Evolutionary conservation across 2,888 invertebrate species (phyloP), one percentile per base, ranked within the genome.

Genomic region (Tetranychus truncatus): DNA sequence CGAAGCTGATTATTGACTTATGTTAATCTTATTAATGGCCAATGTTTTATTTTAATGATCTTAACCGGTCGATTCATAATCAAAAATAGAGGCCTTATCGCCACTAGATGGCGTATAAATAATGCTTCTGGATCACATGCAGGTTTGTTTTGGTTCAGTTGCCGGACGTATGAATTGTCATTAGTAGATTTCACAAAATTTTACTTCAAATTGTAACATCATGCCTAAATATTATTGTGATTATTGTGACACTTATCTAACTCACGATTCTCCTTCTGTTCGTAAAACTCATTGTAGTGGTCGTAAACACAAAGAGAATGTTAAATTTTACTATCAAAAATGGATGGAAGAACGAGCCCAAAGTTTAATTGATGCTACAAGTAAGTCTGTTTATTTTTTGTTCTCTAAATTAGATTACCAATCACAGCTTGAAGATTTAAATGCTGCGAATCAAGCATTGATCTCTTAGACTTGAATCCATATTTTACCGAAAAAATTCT

Each of bases 291-390:
- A 99, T 82, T 99, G 97, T 83, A 95, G 95, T 65, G 99, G 99
- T 15, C 87, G 99, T 80, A 99, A 99, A 84, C 99, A 99, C 84
- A 97, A 99, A 83, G 99, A 99, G 82, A 99, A 99, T 83, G 99
- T 99, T 0, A 92, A 97, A 83, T 92, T 95, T 83, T 99, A 92
- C 82, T 99, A 99, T 83, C 97, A 99, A 83, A 96, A 96, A 85
- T 99, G 97, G 99, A 95, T 99, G 92, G 99, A 99, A 83, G 96
- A 99, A 82, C 96, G 99, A 85, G 99, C 99, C 0, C 99, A 99
- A 82, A 91, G 94, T 84, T 85, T 99, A 75, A 97, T 99, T 78
- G 99, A 99, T 82, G 93, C 93, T n/a, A 94, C 94, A 45, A 94
- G 81, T 82, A 79, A 78, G 78, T 76, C 34, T 20, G 34, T 71